Percentiles rank a stretch among this genome's conserved stretches.
These are phyloP conservation scores for Dendrolimus punctatus DNA, from an alignment of 1,140 invertebrate genomes.

Conservation along the genomic window DNA sequence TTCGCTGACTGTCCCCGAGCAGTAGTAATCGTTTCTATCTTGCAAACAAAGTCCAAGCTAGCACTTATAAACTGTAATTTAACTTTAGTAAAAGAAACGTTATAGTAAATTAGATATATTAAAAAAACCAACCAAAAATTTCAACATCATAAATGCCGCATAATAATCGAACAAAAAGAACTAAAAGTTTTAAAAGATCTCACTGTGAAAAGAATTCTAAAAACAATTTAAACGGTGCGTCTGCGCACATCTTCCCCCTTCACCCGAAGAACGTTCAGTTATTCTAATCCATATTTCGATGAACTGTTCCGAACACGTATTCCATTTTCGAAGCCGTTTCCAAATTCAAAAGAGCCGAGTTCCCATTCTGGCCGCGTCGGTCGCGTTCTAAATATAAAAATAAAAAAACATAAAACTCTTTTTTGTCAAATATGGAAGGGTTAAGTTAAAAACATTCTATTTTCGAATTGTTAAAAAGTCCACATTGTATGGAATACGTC, in stretches of 20 bases:
- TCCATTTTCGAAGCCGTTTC: conserved; percentile 57
- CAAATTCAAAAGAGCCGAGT: conserved; percentile 66
- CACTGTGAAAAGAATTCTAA: too few relatives aligned
- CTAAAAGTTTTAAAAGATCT: too few relatives aligned
- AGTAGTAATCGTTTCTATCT: too few relatives aligned
- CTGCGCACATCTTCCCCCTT: background rate
- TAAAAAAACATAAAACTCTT: conserved; percentile 43
- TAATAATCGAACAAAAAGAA: too few relatives aligned
- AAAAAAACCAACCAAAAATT: too few relatives aligned
- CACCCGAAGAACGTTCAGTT: conserved; percentile 24
- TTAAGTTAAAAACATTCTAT: conserved; percentile 72
- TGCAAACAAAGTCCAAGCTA: too few relatives aligned
- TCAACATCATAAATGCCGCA: too few relatives aligned
- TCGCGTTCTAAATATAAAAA: conserved; percentile 68
- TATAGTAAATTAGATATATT: too few relatives aligned
- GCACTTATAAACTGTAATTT: too few relatives aligned
- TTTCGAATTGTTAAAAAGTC: conserved; percentile 70
- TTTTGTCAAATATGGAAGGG: conserved; percentile 71
- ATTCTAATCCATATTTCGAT: conserved; percentile 53
- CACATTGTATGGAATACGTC: conserved; percentile 71
- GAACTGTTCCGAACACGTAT: conserved; percentile 26
- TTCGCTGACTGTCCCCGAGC: too few relatives aligned
- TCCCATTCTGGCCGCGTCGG: conserved; percentile 52
- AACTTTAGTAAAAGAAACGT: too few relatives aligned
- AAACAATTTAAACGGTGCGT: background rate